Evolutionary conservation across 2,797 vertebrate species (phyloP).

Genomic region (Oophaga sylvatica): DNA sequence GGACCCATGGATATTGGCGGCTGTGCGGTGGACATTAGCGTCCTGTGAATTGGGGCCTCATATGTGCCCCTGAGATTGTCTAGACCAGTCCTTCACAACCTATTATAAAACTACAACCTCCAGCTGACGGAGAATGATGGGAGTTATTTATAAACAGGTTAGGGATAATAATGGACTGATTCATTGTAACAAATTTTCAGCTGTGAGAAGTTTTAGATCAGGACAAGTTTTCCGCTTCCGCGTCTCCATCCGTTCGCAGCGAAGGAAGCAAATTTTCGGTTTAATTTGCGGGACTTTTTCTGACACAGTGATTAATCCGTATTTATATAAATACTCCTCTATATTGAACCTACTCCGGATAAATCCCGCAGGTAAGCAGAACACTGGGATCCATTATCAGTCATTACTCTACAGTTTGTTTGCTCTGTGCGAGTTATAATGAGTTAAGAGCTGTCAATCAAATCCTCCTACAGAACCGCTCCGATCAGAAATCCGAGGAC

Average conservation of each 20-base stretch:
- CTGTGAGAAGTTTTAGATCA: not conserved
- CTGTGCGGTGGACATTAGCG: too few species aligned
- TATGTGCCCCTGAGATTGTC: too few species aligned
- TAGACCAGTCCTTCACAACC: too few species aligned
- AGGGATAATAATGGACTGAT: too few species aligned
- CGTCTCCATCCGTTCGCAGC: not conserved
- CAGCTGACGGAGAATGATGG: too few species aligned
- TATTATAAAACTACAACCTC: too few species aligned
- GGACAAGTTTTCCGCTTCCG: not conserved
- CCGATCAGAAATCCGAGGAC: not conserved
- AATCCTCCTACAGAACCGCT: not conserved
- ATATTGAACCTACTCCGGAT: not conserved
- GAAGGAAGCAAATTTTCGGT: not conserved
- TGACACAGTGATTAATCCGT: not conserved
- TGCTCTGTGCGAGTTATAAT: conserved; percentile 23
- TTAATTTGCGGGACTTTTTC: not conserved
- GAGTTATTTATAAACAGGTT: too few species aligned
- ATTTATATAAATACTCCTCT: not conserved
- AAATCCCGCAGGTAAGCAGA: not conserved
- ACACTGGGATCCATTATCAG: conserved; percentile 3
- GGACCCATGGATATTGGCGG: too few species aligned
- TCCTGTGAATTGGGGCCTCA: too few species aligned
- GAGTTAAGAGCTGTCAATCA: conserved; percentile 36
- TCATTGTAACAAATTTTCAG: not conserved
- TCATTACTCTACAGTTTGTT: conserved; percentile 12